Conservation (phyloP, 64 coral and sea anemone genomes). For the Stichodactyla helianthus region DNA sequence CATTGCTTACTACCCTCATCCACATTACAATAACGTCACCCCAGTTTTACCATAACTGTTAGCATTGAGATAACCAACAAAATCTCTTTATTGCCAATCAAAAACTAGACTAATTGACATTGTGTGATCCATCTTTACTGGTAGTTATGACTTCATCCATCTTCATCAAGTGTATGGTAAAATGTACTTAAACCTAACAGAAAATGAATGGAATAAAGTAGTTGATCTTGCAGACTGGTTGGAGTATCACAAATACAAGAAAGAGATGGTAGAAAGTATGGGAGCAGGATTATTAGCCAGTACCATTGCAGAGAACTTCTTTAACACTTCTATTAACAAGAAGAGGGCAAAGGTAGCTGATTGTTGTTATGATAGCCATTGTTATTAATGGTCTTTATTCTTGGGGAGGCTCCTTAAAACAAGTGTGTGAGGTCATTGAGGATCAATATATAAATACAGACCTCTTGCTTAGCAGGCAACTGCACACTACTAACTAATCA, state of each 20-base stretch:
- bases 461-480: no score
- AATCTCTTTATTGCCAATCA: no score
- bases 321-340: background rate
- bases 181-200: conserved; percentile 48
- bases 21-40: background rate
- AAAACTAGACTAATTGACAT: no score
- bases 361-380: no score
- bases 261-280: conserved; percentile 48
- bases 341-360: background rate
- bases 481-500: no score
- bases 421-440: no score
- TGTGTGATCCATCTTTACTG: background rate
- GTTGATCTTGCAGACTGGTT: conserved; percentile 62
- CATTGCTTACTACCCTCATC: no score
- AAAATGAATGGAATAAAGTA: conserved; percentile 40
- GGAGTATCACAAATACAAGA: conserved; percentile 75
- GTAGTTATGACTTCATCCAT: conserved; percentile 76
- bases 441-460: no score
- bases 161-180: conserved; percentile 64
- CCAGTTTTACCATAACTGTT: background rate
- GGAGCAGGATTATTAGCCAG: conserved; percentile 66
- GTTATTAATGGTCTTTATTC: no score
- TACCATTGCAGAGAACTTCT: conserved; percentile 49
- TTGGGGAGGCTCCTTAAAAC: no score
- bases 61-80: background rate